Conservation (phyloP, 2,797 vertebrate species). For the Periophthalmus magnuspinnatus region DNA sequence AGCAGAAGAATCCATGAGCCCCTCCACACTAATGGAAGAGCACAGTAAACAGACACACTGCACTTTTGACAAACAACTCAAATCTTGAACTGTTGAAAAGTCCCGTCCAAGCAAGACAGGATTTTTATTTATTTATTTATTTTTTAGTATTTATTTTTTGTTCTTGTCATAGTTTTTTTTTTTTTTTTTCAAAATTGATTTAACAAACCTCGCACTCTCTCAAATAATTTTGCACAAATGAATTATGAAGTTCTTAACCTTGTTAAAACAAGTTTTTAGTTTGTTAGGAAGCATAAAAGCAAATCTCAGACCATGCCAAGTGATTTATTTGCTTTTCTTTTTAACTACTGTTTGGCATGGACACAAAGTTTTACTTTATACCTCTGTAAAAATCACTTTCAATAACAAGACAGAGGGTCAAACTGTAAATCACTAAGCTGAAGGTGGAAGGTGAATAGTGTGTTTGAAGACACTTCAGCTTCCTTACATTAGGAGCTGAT, state of each 20-base stretch:
- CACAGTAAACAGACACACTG: slow-evolving; percentile 35
- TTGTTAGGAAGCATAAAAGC: not conserved
- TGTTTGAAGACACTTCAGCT: not conserved
- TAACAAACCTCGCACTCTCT: not conserved
- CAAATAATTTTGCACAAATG: slow-evolving; percentile 13
- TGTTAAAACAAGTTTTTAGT: not conserved
- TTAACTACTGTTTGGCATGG: not conserved
- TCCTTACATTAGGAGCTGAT: not conserved
- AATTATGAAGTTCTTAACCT: not conserved
- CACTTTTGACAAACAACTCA: slow-evolving; percentile 28
- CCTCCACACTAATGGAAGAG: slow-evolving; percentile 23
- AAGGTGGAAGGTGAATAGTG: not conserved
- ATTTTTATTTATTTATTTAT: slow-evolving; percentile 11
- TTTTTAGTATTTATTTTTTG: not conserved
- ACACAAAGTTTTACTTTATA: not conserved
- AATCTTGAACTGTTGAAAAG: slow-evolving; percentile 15
- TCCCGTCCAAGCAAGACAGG: slow-evolving; percentile 16
- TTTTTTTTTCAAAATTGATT: not conserved
- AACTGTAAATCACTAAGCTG: not conserved
- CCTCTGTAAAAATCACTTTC: not conserved
- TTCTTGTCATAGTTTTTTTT: slow-evolving; percentile 5
- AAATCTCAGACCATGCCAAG: not conserved
- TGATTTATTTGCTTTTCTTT: not conserved
- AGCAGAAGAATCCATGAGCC: slow-evolving; percentile 43
- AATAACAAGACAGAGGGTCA: not conserved